phyloP scores from a whole-genome alignment of 2,888 invertebrate species.

The Deilephila elpenor region DNA sequence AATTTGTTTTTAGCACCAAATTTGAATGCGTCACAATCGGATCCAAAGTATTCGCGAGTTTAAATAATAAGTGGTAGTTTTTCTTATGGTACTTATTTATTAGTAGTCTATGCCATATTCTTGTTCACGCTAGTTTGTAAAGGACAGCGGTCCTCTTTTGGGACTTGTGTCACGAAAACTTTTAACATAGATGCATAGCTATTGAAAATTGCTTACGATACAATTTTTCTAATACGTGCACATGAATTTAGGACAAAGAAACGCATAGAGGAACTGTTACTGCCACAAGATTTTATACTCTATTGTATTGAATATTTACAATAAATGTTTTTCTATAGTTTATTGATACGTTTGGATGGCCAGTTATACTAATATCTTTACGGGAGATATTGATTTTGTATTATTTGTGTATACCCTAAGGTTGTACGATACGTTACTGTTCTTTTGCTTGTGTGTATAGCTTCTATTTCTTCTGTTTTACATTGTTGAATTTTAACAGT shows the following conservation, averaged over 20 bases:
- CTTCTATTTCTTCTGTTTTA: conserved; percentile 72
- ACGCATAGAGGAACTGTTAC: conserved; percentile 17
- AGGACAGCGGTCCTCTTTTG: conserved; percentile 15
- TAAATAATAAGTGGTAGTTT: conserved; percentile 28
- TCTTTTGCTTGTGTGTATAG: conserved; percentile 69
- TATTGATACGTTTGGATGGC: conserved; percentile 34
- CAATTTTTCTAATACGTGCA: conserved; percentile 9
- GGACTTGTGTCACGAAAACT: not conserved
- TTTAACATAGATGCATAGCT: conserved; percentile 9
- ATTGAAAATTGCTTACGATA: conserved; percentile 3
- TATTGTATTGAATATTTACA: conserved; percentile 32
- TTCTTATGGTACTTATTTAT: conserved; percentile 45
- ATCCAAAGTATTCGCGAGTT: conserved; percentile 3
- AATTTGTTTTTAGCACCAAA: not conserved
- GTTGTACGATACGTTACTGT: conserved; percentile 56
- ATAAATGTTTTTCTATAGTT: conserved; percentile 16
- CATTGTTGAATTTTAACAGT: conserved; percentile 84
- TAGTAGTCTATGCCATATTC: conserved; percentile 52
- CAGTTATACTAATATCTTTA: conserved; percentile 12
- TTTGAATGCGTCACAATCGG: not conserved
- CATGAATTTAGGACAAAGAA: conserved; percentile 15
- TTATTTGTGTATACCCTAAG: conserved; percentile 36
- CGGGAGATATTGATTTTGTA: conserved; percentile 17
- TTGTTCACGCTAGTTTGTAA: conserved; percentile 27
- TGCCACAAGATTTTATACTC: conserved; percentile 29